phyloP scores from a whole-genome alignment of 2,888 invertebrate species.

The Stenodema calcarata region DNA sequence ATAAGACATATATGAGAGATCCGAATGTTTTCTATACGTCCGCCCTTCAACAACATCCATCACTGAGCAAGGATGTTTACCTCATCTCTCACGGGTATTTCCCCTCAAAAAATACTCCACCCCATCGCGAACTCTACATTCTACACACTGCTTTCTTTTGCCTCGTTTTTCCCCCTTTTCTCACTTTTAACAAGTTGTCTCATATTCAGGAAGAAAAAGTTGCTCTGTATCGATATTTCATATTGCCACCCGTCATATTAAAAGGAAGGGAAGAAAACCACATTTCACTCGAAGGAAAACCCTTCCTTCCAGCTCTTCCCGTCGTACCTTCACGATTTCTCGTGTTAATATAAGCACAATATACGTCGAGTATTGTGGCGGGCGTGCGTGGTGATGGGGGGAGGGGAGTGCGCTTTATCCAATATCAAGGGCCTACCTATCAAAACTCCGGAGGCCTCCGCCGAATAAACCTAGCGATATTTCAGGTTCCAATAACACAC shows the following conservation, averaged over 20 bases:
- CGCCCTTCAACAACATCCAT: conserved; percentile 36
- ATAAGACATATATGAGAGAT: conserved; percentile 19
- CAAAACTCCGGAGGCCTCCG: conserved; percentile 29
- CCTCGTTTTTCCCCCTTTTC: conserved; percentile 30
- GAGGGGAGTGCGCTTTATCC: conserved; percentile 9
- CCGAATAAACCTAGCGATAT: conserved; percentile 38
- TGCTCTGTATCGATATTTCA: conserved; percentile 42
- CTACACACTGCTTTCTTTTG: neutral
- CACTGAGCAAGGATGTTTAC: conserved; percentile 31
- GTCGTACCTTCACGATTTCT: conserved; percentile 29
- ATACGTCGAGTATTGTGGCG: conserved; percentile 21
- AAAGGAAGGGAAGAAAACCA: conserved; percentile 35
- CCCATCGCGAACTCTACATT: neutral
- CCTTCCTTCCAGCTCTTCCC: neutral
- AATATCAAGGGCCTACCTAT: conserved; percentile 45
- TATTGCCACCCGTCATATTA: conserved; percentile 45
- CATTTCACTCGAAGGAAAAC: conserved; percentile 32
- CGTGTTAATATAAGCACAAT: conserved; percentile 45
- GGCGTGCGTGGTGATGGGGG: neutral
- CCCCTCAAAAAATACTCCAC: conserved; percentile 12
- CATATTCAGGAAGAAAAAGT: conserved; percentile 33
- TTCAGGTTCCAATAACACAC: conserved; percentile 43
- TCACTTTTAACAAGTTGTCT: conserved; percentile 45
- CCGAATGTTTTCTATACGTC: conserved; percentile 26
- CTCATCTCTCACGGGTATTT: conserved; percentile 21